phyloP scores from a whole-genome alignment of 2,888 invertebrate species.

The Dynastes hyllus region DNA sequence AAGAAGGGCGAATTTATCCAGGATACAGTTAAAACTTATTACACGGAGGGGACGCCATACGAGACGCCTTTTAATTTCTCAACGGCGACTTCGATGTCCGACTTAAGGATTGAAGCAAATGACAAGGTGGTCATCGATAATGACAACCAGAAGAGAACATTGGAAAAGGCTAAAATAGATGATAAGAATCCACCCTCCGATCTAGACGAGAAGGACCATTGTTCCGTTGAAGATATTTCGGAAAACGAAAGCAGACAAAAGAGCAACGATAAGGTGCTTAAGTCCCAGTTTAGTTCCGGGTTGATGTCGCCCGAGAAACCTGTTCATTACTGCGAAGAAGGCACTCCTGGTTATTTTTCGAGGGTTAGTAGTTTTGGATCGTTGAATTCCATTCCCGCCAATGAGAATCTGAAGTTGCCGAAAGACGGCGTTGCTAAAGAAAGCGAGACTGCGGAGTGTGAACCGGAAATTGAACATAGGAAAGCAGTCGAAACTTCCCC shows the following conservation, averaged over 20 bases:
- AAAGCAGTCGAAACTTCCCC: conserved; percentile 52
- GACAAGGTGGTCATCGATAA: conserved; percentile 64
- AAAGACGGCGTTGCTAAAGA: conserved; percentile 46
- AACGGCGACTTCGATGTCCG: conserved; percentile 92
- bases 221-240: conserved; percentile 68
- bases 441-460: conserved; percentile 22
- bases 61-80: conserved; percentile 88
- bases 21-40: conserved; percentile 92
- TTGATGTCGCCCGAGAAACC: conserved; percentile 86
- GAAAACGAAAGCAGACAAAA: conserved; percentile 60
- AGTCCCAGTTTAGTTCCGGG: conserved; percentile 75
- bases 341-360: conserved; percentile 88
- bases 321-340: conserved; percentile 90
- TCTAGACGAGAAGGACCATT: conserved; percentile 68
- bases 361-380: conserved; percentile 74
- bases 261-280: conserved; percentile 60
- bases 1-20: conserved; percentile 71
- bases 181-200: conserved; percentile 55
- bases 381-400: conserved; percentile 67
- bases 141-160: conserved; percentile 60
- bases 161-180: conserved; percentile 52
- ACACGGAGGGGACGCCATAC: conserved; percentile 93
- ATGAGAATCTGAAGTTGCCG: conserved; percentile 54
- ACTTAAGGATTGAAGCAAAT: conserved; percentile 76
- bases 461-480: conserved; percentile 48